Evolutionary conservation across 2,797 vertebrate species (phyloP).

Genomic region (Pangasius mekongensis): DNA sequence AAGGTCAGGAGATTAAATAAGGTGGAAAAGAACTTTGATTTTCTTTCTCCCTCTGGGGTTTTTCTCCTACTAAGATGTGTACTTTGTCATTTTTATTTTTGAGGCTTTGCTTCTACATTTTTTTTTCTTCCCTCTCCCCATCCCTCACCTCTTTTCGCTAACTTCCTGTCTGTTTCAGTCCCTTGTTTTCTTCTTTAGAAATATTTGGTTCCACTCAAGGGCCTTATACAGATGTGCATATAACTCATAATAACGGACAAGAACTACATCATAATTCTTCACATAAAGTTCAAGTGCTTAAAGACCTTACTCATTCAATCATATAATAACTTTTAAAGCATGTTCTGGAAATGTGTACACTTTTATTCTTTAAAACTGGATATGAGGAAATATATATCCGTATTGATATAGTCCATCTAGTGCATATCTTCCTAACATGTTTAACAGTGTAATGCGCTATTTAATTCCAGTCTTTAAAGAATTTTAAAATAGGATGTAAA

Average conservation of each 20-base stretch:
- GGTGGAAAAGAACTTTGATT: slow-evolving; percentile 48
- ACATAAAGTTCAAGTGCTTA: slow-evolving; percentile 35
- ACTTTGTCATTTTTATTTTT: slow-evolving; percentile 61
- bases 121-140: background rate
- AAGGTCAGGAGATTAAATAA: slow-evolving; percentile 60
- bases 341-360: background rate
- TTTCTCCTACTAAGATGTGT: slow-evolving; percentile 50
- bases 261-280: slow-evolving; percentile 32
- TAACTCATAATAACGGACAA: slow-evolving; percentile 18
- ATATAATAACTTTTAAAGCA: slow-evolving; percentile 2
- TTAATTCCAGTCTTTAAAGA: background rate
- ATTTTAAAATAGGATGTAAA: slow-evolving; percentile 13
- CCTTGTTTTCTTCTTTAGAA: slow-evolving; percentile 38
- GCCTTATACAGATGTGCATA: slow-evolving; percentile 23
- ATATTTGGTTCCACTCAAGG: slow-evolving; percentile 33
- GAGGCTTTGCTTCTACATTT: slow-evolving; percentile 25
- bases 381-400: background rate
- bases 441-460: background rate
- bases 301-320: slow-evolving; percentile 14
- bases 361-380: background rate
- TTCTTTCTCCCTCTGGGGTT: slow-evolving; percentile 50
- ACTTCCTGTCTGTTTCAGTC: slow-evolving; percentile 29
- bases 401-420: background rate
- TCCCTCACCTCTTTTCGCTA: slow-evolving; percentile 27
- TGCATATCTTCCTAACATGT: background rate